Conservation (phyloP, 2,113 vertebrate species). For the Tupaia chinensis region DNA sequence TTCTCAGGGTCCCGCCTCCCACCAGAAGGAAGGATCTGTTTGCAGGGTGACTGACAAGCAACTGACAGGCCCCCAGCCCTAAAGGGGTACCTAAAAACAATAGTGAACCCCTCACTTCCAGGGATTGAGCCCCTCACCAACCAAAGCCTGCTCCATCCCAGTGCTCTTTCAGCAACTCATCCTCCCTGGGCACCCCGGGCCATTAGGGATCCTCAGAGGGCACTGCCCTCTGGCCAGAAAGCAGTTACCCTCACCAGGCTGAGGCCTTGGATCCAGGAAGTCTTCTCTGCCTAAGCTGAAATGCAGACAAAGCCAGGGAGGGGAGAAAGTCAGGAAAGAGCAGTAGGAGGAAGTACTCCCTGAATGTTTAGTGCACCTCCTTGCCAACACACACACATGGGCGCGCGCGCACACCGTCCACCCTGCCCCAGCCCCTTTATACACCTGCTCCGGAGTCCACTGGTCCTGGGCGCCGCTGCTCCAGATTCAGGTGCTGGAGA, state of each 20-base stretch:
- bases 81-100: neutral
- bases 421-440: neutral
- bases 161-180: neutral
- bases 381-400: too few relatives aligned
- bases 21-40: neutral
- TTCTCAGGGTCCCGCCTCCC: neutral
- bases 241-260: neutral
- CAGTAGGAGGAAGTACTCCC: neutral
- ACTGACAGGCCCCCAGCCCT: neutral
- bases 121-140: neutral
- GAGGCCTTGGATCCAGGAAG: neutral
- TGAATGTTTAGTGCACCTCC: too few relatives aligned
- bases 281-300: neutral
- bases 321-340: too few relatives aligned
- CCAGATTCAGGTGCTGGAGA: rapidly evolving
- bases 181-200: neutral
- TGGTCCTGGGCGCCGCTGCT: neutral
- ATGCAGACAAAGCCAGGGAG: neutral
- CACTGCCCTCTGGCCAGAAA: neutral
- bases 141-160: neutral
- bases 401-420: neutral
- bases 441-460: neutral
- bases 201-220: neutral
- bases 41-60: neutral
- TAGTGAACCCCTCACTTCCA: neutral